These are phyloP conservation scores for Malurus melanocephalus DNA, from an alignment of 2,113 vertebrate genomes.

Conservation along the genomic window DNA sequence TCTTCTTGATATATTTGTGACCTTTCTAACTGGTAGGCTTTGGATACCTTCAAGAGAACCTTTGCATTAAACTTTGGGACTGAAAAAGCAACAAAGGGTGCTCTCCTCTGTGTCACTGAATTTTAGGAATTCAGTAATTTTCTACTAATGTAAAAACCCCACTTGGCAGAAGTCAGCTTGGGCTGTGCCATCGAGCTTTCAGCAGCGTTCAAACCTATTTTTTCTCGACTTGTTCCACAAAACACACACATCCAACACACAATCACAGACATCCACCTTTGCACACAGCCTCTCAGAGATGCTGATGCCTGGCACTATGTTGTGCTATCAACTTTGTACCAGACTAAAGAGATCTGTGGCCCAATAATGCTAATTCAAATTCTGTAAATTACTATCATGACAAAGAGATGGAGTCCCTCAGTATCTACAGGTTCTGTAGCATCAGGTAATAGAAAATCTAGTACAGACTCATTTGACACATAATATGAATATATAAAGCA, in stretches of 20 bases:
- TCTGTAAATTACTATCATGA: not conserved
- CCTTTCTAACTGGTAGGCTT: not conserved
- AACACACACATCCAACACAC: not conserved
- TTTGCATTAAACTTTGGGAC: not conserved
- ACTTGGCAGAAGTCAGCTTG: not conserved
- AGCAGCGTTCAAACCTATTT: not conserved
- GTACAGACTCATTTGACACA: not conserved
- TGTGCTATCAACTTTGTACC: not conserved
- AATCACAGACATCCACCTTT: not conserved
- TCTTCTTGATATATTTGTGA: not conserved
- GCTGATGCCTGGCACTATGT: no score
- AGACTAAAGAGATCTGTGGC: not conserved
- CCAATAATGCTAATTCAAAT: not conserved
- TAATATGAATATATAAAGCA: not conserved
- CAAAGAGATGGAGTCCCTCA: not conserved
- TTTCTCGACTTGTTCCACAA: not conserved
- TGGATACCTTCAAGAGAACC: not conserved
- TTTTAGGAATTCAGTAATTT: not conserved
- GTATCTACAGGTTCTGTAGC: not conserved
- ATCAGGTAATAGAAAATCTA: not conserved
- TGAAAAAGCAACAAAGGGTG: not conserved
- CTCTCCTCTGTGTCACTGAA: not conserved
- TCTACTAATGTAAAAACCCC: not conserved
- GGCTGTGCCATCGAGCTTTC: not conserved
- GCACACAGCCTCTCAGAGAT: not conserved